Conservation (phyloP, 1,140 invertebrate genomes). For the Scaptomyza graminum region DNA sequence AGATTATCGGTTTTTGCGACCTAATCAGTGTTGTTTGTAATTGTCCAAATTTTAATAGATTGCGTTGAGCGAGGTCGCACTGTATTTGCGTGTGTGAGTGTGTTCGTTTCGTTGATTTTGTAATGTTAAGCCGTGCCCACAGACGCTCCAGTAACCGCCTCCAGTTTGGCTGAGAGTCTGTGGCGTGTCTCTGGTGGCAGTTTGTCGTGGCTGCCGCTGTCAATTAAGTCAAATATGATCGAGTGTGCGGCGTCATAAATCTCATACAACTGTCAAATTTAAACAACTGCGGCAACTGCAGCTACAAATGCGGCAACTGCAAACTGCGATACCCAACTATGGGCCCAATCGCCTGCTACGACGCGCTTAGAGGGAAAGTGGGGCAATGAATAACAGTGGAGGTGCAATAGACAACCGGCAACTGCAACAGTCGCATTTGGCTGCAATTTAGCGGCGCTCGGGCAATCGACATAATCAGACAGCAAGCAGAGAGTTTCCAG, state of each 20-base stretch:
- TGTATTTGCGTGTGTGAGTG: too few species aligned
- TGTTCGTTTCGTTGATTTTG: constrained; percentile 12
- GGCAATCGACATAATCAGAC: constrained; percentile 24
- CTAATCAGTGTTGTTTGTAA: too few species aligned
- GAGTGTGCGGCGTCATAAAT: constrained; percentile 79
- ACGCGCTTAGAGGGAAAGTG: not conserved
- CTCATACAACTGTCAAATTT: constrained; percentile 81
- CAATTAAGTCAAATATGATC: constrained; percentile 82
- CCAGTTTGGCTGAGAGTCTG: constrained; percentile 16
- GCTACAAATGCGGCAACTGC: constrained; percentile 37
- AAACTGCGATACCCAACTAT: constrained; percentile 47
- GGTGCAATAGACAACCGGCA: not conserved
- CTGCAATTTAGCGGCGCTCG: constrained; percentile 47
- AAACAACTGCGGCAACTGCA: constrained; percentile 60
- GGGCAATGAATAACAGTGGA: too few species aligned
- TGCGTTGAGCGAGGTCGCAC: too few species aligned
- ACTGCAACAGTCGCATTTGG: constrained; percentile 29
- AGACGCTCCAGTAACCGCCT: constrained; percentile 22
- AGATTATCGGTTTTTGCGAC: too few species aligned
- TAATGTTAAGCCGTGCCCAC: constrained; percentile 23
- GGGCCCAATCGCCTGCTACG: constrained; percentile 31
- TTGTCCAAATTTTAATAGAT: too few species aligned
- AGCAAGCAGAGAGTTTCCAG: constrained; percentile 1
- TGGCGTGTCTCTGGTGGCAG: constrained; percentile 60
- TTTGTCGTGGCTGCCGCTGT: constrained; percentile 79